Evolutionary conservation across 2,888 invertebrate species (phyloP).

Genomic region (Halocaridina rubra): DNA sequence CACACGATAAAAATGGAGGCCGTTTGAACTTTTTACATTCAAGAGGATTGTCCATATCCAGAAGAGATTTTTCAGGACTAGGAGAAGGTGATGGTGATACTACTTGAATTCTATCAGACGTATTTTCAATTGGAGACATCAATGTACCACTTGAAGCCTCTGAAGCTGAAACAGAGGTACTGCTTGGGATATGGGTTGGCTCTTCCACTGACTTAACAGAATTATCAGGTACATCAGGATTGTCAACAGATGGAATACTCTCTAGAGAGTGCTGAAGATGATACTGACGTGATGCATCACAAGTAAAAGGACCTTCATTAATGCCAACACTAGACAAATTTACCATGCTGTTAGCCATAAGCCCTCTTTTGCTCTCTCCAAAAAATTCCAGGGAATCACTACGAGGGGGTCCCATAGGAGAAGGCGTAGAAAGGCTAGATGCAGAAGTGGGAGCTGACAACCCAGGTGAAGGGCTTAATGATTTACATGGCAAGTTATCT

Average conservation of each 20-base stretch:
- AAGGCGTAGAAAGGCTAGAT: constrained; percentile 9
- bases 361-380: constrained; percentile 51
- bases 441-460: not conserved
- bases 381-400: constrained; percentile 49
- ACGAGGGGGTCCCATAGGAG: constrained; percentile 12
- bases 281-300: constrained; percentile 39
- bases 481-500: not conserved
- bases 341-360: constrained; percentile 63
- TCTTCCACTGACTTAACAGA: not conserved
- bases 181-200: not conserved
- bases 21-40: constrained; percentile 27
- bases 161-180: not conserved
- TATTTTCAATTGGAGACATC: not conserved
- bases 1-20: constrained; percentile 43
- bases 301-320: constrained; percentile 52
- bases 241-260: constrained; percentile 33
- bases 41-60: not conserved
- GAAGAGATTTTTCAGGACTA: not conserved
- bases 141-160: not conserved
- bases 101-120: constrained; percentile 18
- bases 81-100: not conserved
- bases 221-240: constrained; percentile 1
- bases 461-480: not conserved
- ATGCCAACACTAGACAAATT: constrained; percentile 59
- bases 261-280: constrained; percentile 43